These are phyloP conservation scores for Bombus confusus DNA, from an alignment of 1,140 invertebrate genomes.

Conservation along the genomic window DNA sequence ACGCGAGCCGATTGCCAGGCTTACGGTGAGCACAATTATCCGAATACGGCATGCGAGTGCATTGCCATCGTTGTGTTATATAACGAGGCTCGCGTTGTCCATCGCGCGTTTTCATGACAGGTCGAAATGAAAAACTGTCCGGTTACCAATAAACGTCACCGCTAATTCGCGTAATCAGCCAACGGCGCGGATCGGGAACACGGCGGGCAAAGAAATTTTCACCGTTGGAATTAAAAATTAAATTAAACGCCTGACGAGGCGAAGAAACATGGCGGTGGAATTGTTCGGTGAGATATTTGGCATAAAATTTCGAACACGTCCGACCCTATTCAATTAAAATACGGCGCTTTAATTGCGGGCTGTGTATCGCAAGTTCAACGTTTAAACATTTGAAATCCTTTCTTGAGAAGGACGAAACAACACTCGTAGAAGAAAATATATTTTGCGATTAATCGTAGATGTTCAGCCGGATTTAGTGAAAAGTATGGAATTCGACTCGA, in stretches of 20 bases:
- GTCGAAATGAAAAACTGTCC: slow-evolving; percentile 22
- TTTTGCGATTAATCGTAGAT: background rate
- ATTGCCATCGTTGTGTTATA: background rate
- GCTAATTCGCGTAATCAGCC: slow-evolving; percentile 34
- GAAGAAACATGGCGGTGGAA: background rate
- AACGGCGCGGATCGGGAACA: background rate
- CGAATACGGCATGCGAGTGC: background rate
- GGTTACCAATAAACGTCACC: slow-evolving; percentile 24
- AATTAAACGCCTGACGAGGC: background rate
- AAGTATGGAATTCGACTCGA: background rate
- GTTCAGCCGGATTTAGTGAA: background rate
- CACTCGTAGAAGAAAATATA: no score
- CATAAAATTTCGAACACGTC: background rate
- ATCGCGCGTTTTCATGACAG: background rate
- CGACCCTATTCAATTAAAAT: background rate
- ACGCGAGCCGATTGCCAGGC: slow-evolving; percentile 1
- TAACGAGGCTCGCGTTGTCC: slow-evolving; percentile 1
- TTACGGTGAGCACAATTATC: slow-evolving; percentile 33
- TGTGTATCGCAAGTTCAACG: background rate
- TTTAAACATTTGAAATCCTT: background rate
- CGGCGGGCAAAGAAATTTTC: background rate
- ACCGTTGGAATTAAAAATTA: slow-evolving; percentile 5
- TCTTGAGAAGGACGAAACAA: no score
- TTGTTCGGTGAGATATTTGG: background rate
- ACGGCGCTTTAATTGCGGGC: background rate